A percentile compares a stretch with the other conserved stretches of the same genome.
Evolutionary conservation across 2,888 invertebrate genomes (phyloP).

Genomic region (Pterostichus madidus): DNA sequence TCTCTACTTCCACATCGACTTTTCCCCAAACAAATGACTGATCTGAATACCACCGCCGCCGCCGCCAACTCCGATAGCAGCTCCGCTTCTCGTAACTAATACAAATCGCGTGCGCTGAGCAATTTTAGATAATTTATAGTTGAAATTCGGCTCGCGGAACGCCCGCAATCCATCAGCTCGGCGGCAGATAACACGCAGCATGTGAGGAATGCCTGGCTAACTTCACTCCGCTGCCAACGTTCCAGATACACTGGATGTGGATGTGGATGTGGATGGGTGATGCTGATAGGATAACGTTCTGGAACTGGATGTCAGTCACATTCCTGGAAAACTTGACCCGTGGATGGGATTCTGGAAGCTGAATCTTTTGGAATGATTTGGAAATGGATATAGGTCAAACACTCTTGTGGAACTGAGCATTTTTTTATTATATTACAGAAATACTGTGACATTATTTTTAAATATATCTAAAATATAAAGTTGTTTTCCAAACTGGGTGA

Average conservation of each 20-base stretch:
- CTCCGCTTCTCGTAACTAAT: conserved; percentile 56
- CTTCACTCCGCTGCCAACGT: conserved; percentile 45
- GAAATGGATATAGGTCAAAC: conserved; percentile 27
- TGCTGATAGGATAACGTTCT: conserved; percentile 29
- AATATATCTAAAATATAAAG: too few species aligned
- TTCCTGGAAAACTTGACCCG: conserved; percentile 61
- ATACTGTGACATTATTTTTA: too few species aligned
- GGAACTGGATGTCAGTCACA: conserved; percentile 24
- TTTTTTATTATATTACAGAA: neutral
- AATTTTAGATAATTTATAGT: conserved; percentile 66
- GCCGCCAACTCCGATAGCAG: neutral
- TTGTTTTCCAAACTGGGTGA: too few species aligned
- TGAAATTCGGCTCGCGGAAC: conserved; percentile 63
- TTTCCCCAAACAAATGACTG: conserved; percentile 53
- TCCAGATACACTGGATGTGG: conserved; percentile 48
- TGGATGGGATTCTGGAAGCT: conserved; percentile 17
- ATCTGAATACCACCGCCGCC: conserved; percentile 48
- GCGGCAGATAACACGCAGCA: conserved; percentile 63
- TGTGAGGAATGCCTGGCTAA: conserved; percentile 62
- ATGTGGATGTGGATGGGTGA: conserved; percentile 9
- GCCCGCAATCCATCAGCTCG: conserved; percentile 63
- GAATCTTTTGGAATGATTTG: conserved; percentile 25
- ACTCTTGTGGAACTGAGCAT: neutral
- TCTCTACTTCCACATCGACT: conserved; percentile 9
- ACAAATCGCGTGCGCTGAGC: conserved; percentile 65